Percentiles rank a stretch among this genome's conserved stretches.
Evolutionary conservation across 2,113 vertebrate genomes (phyloP).

Genomic region (Malurus elegans): DNA sequence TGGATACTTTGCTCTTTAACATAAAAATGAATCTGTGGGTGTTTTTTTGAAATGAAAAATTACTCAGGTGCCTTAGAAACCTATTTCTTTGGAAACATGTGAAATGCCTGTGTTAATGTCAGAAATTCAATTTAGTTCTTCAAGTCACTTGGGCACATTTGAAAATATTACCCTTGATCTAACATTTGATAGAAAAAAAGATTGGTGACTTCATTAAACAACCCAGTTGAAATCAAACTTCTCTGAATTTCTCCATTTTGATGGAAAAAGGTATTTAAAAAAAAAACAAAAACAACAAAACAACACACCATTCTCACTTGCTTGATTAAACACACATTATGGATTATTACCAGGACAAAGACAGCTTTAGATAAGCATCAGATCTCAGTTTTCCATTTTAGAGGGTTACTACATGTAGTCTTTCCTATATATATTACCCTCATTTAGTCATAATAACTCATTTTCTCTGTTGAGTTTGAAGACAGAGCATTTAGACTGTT

Average conservation of each 20-base stretch:
- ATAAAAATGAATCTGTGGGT: not conserved
- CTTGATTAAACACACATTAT: not conserved
- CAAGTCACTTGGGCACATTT: not conserved
- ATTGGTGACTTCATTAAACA: not conserved
- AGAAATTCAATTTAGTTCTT: slow-evolving; percentile 3
- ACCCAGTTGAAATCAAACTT: not conserved
- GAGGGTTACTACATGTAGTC: not conserved
- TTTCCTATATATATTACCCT: not conserved
- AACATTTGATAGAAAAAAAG: not conserved
- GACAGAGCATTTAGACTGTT: not conserved
- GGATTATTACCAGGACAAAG: not conserved
- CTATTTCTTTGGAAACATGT: not conserved
- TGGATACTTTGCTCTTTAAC: not conserved
- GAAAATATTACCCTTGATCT: not conserved
- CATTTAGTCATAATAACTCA: not conserved
- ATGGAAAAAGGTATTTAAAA: not conserved
- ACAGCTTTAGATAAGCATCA: not conserved
- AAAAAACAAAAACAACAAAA: not conserved
- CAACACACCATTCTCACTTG: not conserved
- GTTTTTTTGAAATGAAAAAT: not conserved
- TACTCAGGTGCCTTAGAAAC: not conserved
- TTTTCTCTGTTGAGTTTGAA: not conserved
- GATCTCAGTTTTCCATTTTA: not conserved
- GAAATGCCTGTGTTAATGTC: not conserved
- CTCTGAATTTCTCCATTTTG: not conserved